Conservation (phyloP, 1,140 invertebrate genomes). For the Notospermus geniculatus region DNA sequence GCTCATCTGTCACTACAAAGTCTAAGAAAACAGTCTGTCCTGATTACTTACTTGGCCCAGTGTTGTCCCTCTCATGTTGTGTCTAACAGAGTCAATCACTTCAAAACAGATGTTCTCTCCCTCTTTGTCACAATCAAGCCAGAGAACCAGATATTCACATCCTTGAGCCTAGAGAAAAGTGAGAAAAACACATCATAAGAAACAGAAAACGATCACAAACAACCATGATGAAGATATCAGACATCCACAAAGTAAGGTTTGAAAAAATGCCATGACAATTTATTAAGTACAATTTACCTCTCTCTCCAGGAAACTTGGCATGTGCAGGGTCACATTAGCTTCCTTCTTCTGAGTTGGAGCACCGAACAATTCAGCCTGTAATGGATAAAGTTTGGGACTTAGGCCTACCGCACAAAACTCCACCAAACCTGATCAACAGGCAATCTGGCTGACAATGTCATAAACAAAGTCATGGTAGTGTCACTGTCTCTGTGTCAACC, state of each 20-base stretch:
- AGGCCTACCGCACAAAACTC: too few relatives aligned
- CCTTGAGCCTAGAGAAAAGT: constrained; percentile 63
- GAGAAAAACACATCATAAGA: too few relatives aligned
- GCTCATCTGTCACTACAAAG: too few relatives aligned
- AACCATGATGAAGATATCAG: too few relatives aligned
- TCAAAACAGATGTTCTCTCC: constrained; percentile 99
- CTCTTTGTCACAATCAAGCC: constrained; percentile 99
- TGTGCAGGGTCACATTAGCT: constrained; percentile 88
- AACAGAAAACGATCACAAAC: too few relatives aligned
- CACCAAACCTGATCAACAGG: too few relatives aligned
- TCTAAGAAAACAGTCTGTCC: neutral
- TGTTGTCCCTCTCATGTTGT: constrained; percentile 50
- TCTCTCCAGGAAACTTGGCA: constrained; percentile 84
- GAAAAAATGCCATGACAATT: too few relatives aligned
- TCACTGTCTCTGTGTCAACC: too few relatives aligned
- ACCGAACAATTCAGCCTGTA: constrained; percentile 80
- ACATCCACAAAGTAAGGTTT: too few relatives aligned
- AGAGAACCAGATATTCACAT: constrained; percentile 88
- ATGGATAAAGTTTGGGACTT: too few relatives aligned
- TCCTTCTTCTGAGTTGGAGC: constrained; percentile 96
- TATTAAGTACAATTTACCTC: constrained; percentile 66
- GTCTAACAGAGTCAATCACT: constrained; percentile 69
- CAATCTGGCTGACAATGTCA: too few relatives aligned
- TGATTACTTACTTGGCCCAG: constrained; percentile 1
- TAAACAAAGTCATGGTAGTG: too few relatives aligned